Evolutionary conservation across 2,113 vertebrate genomes (phyloP).

Genomic region (Dunckerocampus dactyliophorus): DNA sequence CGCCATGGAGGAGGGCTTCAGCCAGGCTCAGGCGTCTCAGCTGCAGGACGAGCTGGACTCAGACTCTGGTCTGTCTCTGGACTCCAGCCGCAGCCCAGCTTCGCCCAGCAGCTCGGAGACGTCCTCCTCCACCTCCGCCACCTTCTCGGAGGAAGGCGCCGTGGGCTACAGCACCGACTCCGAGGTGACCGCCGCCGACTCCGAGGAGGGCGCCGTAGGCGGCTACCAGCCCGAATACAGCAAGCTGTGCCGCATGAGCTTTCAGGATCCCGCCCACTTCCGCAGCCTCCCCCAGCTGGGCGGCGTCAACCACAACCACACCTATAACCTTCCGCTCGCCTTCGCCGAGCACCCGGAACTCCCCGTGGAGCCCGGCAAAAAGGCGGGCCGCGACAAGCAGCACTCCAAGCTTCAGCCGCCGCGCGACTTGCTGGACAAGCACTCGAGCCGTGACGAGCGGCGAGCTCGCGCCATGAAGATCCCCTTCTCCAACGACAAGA

Average conservation of each 20-base stretch:
- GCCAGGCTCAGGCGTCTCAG: constrained; percentile 90
- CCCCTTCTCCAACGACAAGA: constrained; percentile 96
- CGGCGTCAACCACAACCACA: constrained; percentile 92
- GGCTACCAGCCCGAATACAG: constrained; percentile 92
- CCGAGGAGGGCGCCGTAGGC: constrained; percentile 89
- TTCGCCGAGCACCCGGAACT: constrained; percentile 72
- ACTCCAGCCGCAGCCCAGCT: constrained; percentile 92
- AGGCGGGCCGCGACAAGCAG: constrained; percentile 79
- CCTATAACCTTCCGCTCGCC: constrained; percentile 87
- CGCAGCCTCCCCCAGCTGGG: constrained; percentile 89
- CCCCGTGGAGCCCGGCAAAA: constrained; percentile 73
- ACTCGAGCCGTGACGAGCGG: constrained; percentile 91
- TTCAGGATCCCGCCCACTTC: constrained; percentile 88
- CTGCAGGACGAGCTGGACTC: constrained; percentile 95
- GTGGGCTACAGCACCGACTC: constrained; percentile 97
- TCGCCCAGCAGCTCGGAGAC: constrained; percentile 96
- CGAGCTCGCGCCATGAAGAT: constrained; percentile 95
- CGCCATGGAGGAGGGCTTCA: constrained; percentile 96
- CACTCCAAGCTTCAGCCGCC: constrained; percentile 61
- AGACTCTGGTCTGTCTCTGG: constrained; percentile 93
- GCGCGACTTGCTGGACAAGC: constrained; percentile 84
- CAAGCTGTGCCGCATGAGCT: constrained; percentile 98
- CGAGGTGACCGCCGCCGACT: constrained; percentile 79
- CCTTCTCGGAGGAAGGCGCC: constrained; percentile 94
- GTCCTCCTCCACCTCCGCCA: constrained; percentile 84